A percentile compares a stretch with the other conserved stretches of the same genome.
These are phyloP conservation scores for Phyllostomus hastatus DNA, from an alignment of 2,113 vertebrate species.

Conservation along the genomic window DNA sequence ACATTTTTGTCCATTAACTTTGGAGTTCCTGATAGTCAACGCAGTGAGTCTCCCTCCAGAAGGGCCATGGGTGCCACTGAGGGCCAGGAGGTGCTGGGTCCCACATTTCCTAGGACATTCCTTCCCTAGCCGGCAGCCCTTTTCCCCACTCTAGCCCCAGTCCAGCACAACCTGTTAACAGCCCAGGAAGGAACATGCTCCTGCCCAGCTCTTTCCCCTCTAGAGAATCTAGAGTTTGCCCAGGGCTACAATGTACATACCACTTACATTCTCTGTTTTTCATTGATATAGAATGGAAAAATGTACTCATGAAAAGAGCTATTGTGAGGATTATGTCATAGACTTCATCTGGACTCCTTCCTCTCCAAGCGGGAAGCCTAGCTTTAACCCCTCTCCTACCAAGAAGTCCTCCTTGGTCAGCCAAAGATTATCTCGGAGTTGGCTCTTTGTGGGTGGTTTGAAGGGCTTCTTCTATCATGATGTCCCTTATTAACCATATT, in stretches of 20 bases:
- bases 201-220: not conserved
- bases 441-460: conserved; percentile 8
- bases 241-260: conserved; percentile 56
- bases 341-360: conserved; percentile 72
- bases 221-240: conserved; percentile 20
- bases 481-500: conserved; percentile 17
- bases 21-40: not conserved
- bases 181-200: not conserved
- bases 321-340: conserved; percentile 78
- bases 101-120: not conserved
- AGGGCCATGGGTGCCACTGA: not conserved
- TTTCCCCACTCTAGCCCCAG: not conserved
- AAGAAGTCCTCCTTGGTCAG: conserved; percentile 67
- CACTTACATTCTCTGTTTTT: conserved; percentile 77
- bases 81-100: not conserved
- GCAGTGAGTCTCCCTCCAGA: not conserved
- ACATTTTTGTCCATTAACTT: conserved; percentile 8
- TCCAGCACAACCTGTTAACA: not conserved
- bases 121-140: not conserved
- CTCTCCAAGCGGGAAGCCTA: conserved; percentile 71
- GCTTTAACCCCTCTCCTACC: conserved; percentile 69
- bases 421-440: not conserved
- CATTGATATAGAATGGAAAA: conserved; percentile 81
- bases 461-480: conserved; percentile 21
- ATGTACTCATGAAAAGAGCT: conserved; percentile 78